Evolutionary conservation across 2,797 vertebrate species (phyloP).

Genomic region (Lagocephalus sceleratus): DNA sequence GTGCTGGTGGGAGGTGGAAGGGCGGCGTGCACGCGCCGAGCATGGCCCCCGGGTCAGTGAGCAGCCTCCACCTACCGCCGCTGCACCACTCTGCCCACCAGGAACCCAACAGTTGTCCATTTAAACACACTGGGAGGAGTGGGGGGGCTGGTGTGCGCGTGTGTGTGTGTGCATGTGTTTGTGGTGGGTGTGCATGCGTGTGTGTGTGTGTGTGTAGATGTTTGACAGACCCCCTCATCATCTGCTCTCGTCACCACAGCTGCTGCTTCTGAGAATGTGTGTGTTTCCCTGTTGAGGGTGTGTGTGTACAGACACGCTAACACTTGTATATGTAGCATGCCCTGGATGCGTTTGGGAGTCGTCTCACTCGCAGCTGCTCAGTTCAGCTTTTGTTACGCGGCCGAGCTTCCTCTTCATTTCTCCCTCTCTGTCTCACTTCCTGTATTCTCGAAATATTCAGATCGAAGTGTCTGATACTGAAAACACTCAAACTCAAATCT

Average conservation of each 20-base stretch:
- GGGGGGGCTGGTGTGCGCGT: conserved; percentile 23
- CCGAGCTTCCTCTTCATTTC: not conserved
- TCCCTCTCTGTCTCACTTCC: not conserved
- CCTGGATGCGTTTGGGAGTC: conserved; percentile 12
- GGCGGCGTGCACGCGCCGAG: conserved; percentile 5
- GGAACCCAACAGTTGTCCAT: conserved; percentile 55
- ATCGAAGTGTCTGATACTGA: not conserved
- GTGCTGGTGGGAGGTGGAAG: too few relatives aligned
- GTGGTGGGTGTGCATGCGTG: too few relatives aligned
- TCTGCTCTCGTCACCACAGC: conserved; percentile 57
- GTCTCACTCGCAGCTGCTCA: conserved; percentile 33
- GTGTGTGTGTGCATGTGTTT: conserved; percentile 6
- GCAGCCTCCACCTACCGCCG: conserved; percentile 22
- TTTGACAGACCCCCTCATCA: conserved; percentile 61
- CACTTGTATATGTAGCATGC: conserved; percentile 22
- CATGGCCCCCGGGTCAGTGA: conserved; percentile 5
- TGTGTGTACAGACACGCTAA: conserved; percentile 22
- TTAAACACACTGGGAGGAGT: conserved; percentile 16
- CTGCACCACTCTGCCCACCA: conserved; percentile 25
- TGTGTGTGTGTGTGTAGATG: conserved; percentile 26
- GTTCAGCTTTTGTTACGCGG: conserved; percentile 2
- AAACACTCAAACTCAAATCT: not conserved
- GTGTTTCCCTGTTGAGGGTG: conserved; percentile 12
- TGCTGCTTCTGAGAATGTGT: conserved; percentile 36
- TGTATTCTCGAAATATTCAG: conserved; percentile 2